A percentile compares a stretch with the other conserved stretches of the same genome.
Evolutionary conservation across 2,113 vertebrate genomes (phyloP).

Genomic region (Picathartes gymnocephalus): DNA sequence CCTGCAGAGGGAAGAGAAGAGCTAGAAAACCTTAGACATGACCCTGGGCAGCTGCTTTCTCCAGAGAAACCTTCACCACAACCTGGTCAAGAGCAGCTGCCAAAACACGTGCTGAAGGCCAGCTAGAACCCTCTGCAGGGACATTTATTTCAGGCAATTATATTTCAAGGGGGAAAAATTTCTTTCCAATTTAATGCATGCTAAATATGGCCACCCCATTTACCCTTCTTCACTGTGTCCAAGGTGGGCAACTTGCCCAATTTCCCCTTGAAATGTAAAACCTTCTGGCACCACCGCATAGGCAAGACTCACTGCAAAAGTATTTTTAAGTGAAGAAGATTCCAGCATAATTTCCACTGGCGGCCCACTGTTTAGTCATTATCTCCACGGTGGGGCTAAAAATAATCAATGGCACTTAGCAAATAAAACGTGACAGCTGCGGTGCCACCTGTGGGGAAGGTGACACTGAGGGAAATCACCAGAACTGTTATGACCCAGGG

Average conservation of each 20-base stretch:
- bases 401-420: background rate
- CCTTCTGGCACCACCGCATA: background rate
- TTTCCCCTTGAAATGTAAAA: background rate
- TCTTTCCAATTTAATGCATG: background rate
- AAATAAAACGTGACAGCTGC: constrained; percentile 36
- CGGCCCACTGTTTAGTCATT: background rate
- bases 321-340: background rate
- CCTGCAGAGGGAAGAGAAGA: constrained; percentile 70
- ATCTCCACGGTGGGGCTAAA: constrained; percentile 5
- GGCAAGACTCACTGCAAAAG: background rate
- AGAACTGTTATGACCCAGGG: background rate
- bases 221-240: background rate
- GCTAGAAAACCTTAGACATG: background rate
- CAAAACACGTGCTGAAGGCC: background rate
- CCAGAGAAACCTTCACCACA: background rate
- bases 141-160: background rate
- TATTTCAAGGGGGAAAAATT: background rate
- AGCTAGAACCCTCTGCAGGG: background rate
- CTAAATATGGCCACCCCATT: background rate
- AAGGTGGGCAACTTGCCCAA: background rate
- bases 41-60: background rate
- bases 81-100: background rate
- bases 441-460: background rate
- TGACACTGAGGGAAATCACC: background rate
- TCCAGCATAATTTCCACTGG: background rate